A percentile compares a stretch with the other conserved stretches of the same genome.
These are phyloP conservation scores for Uria aalge DNA, from an alignment of 2,113 vertebrate genomes.

Conservation along the genomic window DNA sequence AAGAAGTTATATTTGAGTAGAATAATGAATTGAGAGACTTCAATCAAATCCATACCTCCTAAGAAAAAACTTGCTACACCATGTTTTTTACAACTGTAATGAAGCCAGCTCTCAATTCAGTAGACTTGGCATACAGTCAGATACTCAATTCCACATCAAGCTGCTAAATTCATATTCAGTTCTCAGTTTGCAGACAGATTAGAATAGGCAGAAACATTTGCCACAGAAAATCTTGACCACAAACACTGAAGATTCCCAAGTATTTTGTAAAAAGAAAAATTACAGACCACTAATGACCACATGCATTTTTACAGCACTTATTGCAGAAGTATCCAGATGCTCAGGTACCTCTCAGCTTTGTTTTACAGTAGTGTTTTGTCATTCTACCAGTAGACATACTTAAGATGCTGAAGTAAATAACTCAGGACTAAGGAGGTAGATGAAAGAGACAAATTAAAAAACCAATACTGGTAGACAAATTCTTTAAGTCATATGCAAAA, in stretches of 20 bases:
- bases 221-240: background rate
- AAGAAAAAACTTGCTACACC: background rate
- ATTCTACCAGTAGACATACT: background rate
- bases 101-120: background rate
- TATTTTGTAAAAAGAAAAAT: background rate
- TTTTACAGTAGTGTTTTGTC: background rate
- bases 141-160: background rate
- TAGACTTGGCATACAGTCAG: background rate
- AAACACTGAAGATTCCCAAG: background rate
- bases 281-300: background rate
- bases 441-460: constrained; percentile 52
- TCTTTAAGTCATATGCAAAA: constrained; percentile 70
- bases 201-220: background rate
- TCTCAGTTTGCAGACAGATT: background rate
- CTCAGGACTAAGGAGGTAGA: constrained; percentile 42
- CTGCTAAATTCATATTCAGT: background rate
- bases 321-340: background rate
- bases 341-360: background rate
- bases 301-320: constrained; percentile 24
- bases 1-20: background rate
- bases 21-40: background rate
- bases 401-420: constrained; percentile 3
- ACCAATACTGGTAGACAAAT: constrained; percentile 66
- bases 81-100: background rate
- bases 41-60: background rate